A percentile compares a stretch with the other conserved stretches of the same genome.
These are phyloP conservation scores for Edolisoma coerulescens DNA, from an alignment of 2,113 vertebrate species.

Conservation along the genomic window DNA sequence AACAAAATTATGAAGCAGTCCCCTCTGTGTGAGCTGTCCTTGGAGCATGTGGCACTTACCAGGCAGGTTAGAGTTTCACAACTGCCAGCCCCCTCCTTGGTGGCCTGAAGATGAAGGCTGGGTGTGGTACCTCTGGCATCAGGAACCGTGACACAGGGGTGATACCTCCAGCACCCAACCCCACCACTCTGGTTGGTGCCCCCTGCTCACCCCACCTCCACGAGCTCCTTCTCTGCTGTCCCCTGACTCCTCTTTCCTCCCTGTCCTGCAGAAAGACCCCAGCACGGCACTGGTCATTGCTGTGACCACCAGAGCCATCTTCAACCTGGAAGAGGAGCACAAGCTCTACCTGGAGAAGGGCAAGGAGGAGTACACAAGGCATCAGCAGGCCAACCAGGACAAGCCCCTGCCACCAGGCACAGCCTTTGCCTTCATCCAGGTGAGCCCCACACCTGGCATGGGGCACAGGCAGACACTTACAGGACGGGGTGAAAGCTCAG, in stretches of 20 bases:
- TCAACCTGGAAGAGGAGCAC: constrained; percentile 61
- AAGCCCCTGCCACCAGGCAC: constrained; percentile 52
- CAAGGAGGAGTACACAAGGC: constrained; percentile 33
- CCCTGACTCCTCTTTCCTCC: not conserved
- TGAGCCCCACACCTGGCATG: not conserved
- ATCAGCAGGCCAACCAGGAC: constrained; percentile 37
- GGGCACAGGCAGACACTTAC: accelerated
- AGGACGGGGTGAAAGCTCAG: not conserved
- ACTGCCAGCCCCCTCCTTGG: not conserved
- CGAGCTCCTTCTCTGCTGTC: not conserved
- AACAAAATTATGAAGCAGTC: not conserved
- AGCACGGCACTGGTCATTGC: constrained; percentile 71
- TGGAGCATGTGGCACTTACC: not conserved
- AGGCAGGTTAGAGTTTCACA: not conserved
- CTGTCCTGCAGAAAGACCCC: constrained; percentile 68
- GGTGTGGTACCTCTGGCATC: not conserved
- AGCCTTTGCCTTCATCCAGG: constrained; percentile 69
- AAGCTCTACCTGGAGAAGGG: constrained; percentile 57
- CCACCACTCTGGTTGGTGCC: not conserved
- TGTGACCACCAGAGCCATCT: constrained; percentile 70
- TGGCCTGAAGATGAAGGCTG: not conserved
- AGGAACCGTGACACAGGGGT: accelerated
- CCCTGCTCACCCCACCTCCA: not conserved
- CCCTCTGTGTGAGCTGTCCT: not conserved
- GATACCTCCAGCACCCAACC: not conserved